Evolutionary conservation across 2,888 invertebrate genomes (phyloP), one percentile per base, ranked within the genome.

Genomic region (Crioceris asparagi): DNA sequence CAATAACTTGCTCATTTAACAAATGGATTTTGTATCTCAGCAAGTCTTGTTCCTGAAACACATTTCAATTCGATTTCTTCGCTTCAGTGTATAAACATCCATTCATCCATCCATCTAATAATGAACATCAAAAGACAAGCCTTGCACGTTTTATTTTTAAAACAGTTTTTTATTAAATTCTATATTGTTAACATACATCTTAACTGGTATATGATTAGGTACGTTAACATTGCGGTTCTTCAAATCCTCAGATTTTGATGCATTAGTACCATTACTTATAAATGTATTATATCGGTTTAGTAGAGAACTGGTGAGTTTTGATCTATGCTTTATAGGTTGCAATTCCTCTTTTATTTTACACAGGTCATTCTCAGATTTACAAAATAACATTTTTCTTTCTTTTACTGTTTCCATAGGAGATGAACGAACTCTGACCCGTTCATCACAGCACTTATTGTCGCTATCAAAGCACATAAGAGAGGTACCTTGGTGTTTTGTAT

Each of bases 291-390:
- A 39, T 42, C 50, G 50, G 18, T 29, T 38, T 17, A 49, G 19
- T 17, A 27, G 34, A 5, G 29, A 30, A 15, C 33, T 40, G 2
- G 47, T 48, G 17, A 53, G 41, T 29, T 48, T 56, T 2, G 52
- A 52, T 17, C 50, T 47, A 38, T 50, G 48, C 34, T 55, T 55
- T 4, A 53, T 47, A 5, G 51, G 51, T 32, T 39, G 41, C 25
- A 50, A 36, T 18, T 29, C 19, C 17, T 45, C 47, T 39, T 44
- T 46, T 11, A 40, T 33, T 25, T 46, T 45, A 3, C 44, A 36
- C 21, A 55, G 36, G 17, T 54, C 52, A 29, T 43, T 56, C 40
- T 56, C 54, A 5, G 56, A 55, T 41, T 51, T 53, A 33, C 50
- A 47, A 14, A 40, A 23, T 17, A 48, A 44, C 31, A 47, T 29